phyloP scores from a whole-genome alignment of 2,888 invertebrate species.

The Apantesis nais region DNA sequence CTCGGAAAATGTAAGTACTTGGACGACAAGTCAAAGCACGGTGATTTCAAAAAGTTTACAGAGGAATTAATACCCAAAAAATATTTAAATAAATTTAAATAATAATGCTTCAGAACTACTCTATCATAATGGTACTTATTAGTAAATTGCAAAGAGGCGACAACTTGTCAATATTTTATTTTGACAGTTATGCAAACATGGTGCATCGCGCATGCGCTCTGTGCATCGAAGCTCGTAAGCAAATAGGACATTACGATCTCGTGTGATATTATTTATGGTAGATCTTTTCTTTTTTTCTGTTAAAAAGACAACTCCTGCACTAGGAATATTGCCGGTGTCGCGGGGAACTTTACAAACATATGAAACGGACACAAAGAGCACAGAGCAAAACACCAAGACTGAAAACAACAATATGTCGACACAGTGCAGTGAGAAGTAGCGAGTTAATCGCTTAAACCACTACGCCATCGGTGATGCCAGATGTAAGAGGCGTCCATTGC shows the following conservation, averaged over 20 bases:
- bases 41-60: neutral
- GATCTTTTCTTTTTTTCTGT: too few species aligned
- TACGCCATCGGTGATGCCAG: too few species aligned
- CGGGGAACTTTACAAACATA: too few species aligned
- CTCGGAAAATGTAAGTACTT: neutral
- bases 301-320: too few species aligned
- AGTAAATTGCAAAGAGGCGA: constrained; percentile 35
- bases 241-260: constrained; percentile 25
- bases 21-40: neutral
- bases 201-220: constrained; percentile 33
- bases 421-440: too few species aligned
- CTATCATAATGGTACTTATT: constrained; percentile 19
- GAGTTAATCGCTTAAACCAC: too few species aligned
- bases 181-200: constrained; percentile 74
- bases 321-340: too few species aligned
- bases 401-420: too few species aligned
- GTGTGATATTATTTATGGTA: neutral
- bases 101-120: constrained; percentile 18
- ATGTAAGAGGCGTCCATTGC: neutral
- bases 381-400: too few species aligned
- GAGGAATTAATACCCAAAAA: neutral
- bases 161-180: constrained; percentile 55
- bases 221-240: constrained; percentile 13
- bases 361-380: too few species aligned
- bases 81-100: constrained; percentile 13